Percentiles rank a stretch among this genome's conserved stretches.
Evolutionary conservation across 92 coral and sea anemone species (phyloP).

Genomic region (Zoanthus sociatus): DNA sequence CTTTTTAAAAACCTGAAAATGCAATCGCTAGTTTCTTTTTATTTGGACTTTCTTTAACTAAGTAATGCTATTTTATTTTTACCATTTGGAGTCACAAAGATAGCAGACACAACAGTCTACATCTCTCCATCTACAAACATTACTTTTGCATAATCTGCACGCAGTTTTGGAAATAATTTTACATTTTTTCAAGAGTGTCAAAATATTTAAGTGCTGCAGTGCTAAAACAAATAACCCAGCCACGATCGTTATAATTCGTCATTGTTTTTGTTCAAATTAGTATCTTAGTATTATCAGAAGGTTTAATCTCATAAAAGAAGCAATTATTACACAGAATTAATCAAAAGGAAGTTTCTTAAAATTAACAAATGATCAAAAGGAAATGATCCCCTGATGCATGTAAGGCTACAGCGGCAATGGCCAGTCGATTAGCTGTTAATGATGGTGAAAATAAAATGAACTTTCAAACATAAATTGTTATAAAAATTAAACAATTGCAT

Average conservation of each 20-base stretch:
- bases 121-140: too few species aligned
- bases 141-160: too few species aligned
- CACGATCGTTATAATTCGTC: background rate
- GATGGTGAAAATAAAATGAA: background rate
- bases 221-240: background rate
- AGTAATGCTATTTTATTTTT: too few species aligned
- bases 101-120: too few species aligned
- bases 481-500: background rate
- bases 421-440: background rate
- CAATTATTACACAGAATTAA: background rate
- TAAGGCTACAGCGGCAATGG: background rate
- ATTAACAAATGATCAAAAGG: background rate
- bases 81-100: too few species aligned
- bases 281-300: background rate
- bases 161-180: too few species aligned
- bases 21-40: too few species aligned
- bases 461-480: background rate
- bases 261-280: background rate
- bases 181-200: background rate
- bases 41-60: too few species aligned
- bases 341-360: background rate
- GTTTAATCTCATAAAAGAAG: background rate
- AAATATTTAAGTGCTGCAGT: background rate
- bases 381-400: background rate
- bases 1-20: too few species aligned